These are phyloP conservation scores for Sciurus niger DNA, from an alignment of 2,113 vertebrate genomes.

Conservation along the genomic window DNA sequence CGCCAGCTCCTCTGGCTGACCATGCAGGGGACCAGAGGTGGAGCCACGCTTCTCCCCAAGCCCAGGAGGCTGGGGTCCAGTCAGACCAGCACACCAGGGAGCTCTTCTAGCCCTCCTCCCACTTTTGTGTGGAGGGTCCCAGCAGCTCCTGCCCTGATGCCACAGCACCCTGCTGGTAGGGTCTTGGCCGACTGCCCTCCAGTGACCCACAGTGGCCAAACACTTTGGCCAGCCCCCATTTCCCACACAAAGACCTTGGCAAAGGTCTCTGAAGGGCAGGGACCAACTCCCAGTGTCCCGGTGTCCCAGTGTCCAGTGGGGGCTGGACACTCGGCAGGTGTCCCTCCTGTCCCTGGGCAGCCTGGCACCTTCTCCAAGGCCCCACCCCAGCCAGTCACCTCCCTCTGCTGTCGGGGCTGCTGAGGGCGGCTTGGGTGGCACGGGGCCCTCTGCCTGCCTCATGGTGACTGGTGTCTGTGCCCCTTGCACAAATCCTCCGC, in stretches of 20 bases:
- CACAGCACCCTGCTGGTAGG: too few species aligned
- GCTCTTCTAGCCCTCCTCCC: background rate
- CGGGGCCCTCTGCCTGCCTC: background rate
- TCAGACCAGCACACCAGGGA: background rate
- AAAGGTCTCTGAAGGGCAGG: too few species aligned
- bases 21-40: background rate
- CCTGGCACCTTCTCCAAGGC: background rate
- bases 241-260: background rate
- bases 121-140: background rate
- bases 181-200: background rate
- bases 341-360: too few species aligned
- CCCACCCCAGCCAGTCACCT: rapidly evolving
- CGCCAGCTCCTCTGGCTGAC: background rate
- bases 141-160: background rate
- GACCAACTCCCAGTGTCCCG: too few species aligned
- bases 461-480: rapidly evolving
- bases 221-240: background rate
- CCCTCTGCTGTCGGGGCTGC: background rate
- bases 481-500: background rate
- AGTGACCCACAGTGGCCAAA: background rate
- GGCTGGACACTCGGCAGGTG: background rate
- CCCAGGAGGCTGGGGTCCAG: background rate
- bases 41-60: background rate
- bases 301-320: too few species aligned
- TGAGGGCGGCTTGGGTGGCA: rapidly evolving